Base-by-base conservation (phyloP, 2,888 invertebrate species). In the Allygus modestus region DNA sequence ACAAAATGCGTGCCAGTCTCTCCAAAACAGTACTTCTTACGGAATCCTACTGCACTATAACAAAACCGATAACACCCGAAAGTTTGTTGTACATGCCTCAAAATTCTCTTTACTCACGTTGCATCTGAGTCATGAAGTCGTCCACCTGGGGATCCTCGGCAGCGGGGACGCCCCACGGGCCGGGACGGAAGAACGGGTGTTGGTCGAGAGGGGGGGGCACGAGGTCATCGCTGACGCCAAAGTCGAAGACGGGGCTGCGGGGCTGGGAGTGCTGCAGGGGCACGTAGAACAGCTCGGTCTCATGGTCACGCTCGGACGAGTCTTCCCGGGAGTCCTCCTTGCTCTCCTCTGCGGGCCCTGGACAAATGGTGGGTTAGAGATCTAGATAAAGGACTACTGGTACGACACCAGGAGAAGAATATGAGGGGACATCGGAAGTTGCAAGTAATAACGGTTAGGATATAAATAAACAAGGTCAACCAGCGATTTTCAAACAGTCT, bases 41-140 rank as follows among this genome's bases (percentile, higher is more conserved):
- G n/a, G n/a, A n/a, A n/a, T n/a, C n/a, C n/a, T n/a, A n/a, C n/a
- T n/a, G n/a, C n/a, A n/a, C n/a, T n/a, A n/a, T n/a, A n/a, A n/a
- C n/a, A n/a, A n/a, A n/a, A n/a, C n/a, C n/a, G n/a, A n/a, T n/a
- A n/a, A n/a, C n/a, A n/a, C n/a, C n/a, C n/a, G n/a, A n/a, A n/a
- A n/a, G n/a, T n/a, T n/a, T n/a, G n/a, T n/a, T n/a, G n/a, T n/a
- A n/a, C n/a, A n/a, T n/a, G n/a, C n/a, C n/a, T n/a, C n/a, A n/a
- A n/a, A n/a, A n/a, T n/a, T n/a, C n/a, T n/a, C n/a, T n/a, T n/a
- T 9, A 43, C 65, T 71, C 41, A 82, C 82, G 43, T 82, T 82
- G 82, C 82, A 82, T 71, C 31, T 82, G 43, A 26, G 71, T 71
- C 82, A 82, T 82, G 28, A 82, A 58, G 58, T 79, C 58, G 37